Base-by-base conservation (phyloP, 1,140 invertebrate species). In the Nymphalis io region DNA sequence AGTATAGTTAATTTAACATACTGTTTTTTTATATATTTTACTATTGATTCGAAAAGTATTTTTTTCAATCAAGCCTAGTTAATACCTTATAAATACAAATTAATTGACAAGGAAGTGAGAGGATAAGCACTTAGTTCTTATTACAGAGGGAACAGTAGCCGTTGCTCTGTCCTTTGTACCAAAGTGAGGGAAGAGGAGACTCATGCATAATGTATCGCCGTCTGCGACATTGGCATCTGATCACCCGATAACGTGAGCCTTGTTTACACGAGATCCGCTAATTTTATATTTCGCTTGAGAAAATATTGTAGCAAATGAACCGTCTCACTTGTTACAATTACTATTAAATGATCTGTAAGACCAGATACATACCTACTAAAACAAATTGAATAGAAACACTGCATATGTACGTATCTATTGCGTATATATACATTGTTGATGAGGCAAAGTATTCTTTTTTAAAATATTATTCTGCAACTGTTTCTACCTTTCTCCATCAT, bases 201-300 rank as follows among this genome's bases (percentile, higher is more conserved):
- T 86, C 75, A 88, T 88, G 80, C 81, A 88, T 88, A 81, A 88
- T 87, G 83, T 80, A 88, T 83, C 55, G 70, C 65, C 67, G 67
- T 66, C 72, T 72, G 62, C 74, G 76, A 66, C 70, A 79, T 75
- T 64, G 76, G 74, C 70, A 77, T 75, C 65, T 76, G 75, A 86
- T 83, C 78, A 76, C 61, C 68, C 77, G 80, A 85, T 84, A 81
- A 80, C 78, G 75, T 69, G 72, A 80, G 68, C 78, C 79, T 83
- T 87, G 83, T 87, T 87, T 88, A 84, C 81, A 83, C 73, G 73
- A 73, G 76, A 72, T 74, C 75, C 60, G 73, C 77, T 88, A 87
- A 87, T 87, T 81, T 75, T 79, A 81, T 83, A 80, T 80, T 75
- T 73, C 60, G 77, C 79, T 83, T 83, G 82, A 80, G 86, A 21